A percentile compares a stretch with the other conserved stretches of the same genome.
Evolutionary conservation across 2,797 vertebrate genomes (phyloP).

Genomic region (Craterocephalus amniculus): DNA sequence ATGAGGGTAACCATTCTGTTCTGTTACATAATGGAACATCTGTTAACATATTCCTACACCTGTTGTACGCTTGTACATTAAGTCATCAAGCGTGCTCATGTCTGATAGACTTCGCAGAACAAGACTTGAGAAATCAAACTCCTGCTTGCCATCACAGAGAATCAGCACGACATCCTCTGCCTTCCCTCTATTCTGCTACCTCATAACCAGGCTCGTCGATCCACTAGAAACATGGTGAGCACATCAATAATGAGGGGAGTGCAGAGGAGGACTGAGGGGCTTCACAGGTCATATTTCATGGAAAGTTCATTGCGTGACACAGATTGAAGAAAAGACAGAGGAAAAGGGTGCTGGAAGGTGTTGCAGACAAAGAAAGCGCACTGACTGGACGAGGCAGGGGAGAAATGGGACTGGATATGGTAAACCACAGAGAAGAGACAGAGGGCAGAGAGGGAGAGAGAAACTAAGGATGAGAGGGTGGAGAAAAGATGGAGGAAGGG

Average conservation of each 20-base stretch:
- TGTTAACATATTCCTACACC: conserved; percentile 72
- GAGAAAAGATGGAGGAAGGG: conserved; percentile 5
- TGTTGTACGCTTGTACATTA: conserved; percentile 68
- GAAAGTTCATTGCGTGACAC: conserved; percentile 74
- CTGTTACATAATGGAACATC: conserved; percentile 77
- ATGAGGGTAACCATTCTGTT: conserved; percentile 59
- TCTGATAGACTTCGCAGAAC: conserved; percentile 56
- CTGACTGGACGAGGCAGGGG: conserved; percentile 55
- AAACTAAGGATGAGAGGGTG: conserved; percentile 24
- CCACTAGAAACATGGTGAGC: conserved; percentile 65
- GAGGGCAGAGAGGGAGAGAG: conserved; percentile 22
- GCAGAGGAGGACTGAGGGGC: conserved; percentile 70
- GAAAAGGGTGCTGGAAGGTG: conserved; percentile 65
- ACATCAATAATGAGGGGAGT: conserved; percentile 75
- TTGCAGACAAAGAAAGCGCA: conserved; percentile 53
- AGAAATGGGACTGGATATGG: conserved; percentile 50
- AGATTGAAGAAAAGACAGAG: conserved; percentile 68
- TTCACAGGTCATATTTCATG: conserved; percentile 74
- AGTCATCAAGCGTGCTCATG: conserved; percentile 63
- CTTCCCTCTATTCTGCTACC: conserved; percentile 58
- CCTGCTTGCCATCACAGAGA: conserved; percentile 51
- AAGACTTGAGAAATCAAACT: conserved; percentile 63
- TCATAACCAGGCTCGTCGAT: conserved; percentile 64
- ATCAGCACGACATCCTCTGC: conserved; percentile 61
- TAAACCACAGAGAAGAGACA: conserved; percentile 35